Base-by-base conservation (phyloP, 2,797 vertebrate genomes). In the Benthosema pterotum region DNA sequence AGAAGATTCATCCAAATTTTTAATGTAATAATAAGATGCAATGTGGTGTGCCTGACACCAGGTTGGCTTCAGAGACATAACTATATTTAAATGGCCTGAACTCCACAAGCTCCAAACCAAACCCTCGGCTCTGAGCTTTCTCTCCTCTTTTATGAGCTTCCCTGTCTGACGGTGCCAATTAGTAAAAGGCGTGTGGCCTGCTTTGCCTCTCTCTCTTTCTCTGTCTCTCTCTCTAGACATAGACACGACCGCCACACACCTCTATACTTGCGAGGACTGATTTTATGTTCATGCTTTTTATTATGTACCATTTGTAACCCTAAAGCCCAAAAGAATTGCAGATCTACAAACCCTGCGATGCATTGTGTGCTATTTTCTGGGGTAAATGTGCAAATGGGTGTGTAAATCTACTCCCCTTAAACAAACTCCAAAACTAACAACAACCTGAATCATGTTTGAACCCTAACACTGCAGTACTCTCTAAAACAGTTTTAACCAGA, bases 141-240 rank as follows among this genome's bases (percentile, higher is more conserved):
- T 77, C 77, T 82, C 62, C 63, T 76, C 77, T 80, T 87, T 87
- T 79, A 83, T 86, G 81, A 85, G 80, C 78, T 78, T 85, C 74
- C 59, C 80, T 76, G 80, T 87, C 86, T 89, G 82, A 85, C 85
- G 86, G 76, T 80, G 83, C 90, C 88, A 90, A 89, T 90, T 90
- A 91, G 88, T 79, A 87, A 87, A 38, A 89, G 83, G 81, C 83
- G 80, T 88, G 83, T 85, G 85, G 88, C 83, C 86, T 82, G 80
- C 77, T 83, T 89, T 84, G 84, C 80, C 84, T 85, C 72, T 60
- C 85, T 79, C 58, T 60, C 48, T 64, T 66, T 49, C 54, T 60
- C 50, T 67, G 57, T 66, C 78, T 74, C 60, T 62, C 79, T 63
- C 83, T 79, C 71, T 73, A 9, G 60, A 80, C 80, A 85, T 78